Evolutionary conservation across 2,888 invertebrate genomes (phyloP).

Genomic region (Tigriopus californicus): DNA sequence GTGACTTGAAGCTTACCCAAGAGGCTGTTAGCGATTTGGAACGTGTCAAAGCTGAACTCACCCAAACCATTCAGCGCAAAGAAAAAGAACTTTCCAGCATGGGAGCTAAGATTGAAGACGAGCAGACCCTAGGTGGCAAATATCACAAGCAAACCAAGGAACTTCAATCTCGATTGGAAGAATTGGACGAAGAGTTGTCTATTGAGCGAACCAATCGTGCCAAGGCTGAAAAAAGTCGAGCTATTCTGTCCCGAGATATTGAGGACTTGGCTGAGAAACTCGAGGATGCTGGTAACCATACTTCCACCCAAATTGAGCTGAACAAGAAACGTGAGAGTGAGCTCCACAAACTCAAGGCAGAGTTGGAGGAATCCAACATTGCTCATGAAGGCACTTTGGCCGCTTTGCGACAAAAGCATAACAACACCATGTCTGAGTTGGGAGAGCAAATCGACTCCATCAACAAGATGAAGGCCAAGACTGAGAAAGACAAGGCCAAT

Average conservation of each 20-base stretch:
- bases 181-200: slow-evolving; percentile 97
- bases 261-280: slow-evolving; percentile 91
- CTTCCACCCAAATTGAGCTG: slow-evolving; percentile 94
- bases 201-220: slow-evolving; percentile 93
- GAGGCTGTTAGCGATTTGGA: slow-evolving; percentile 92
- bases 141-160: slow-evolving; percentile 99
- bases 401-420: slow-evolving; percentile 98
- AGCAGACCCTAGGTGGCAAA: slow-evolving; percentile 90
- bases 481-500: slow-evolving; percentile 21
- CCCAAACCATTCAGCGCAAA: slow-evolving; percentile 94
- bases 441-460: slow-evolving; percentile 99
- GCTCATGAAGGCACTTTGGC: slow-evolving; percentile 94
- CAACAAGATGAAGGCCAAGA: slow-evolving; percentile 68
- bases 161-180: slow-evolving; percentile 92
- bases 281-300: slow-evolving; percentile 98
- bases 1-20: slow-evolving; percentile 94
- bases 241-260: slow-evolving; percentile 76
- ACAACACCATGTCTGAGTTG: slow-evolving; percentile 97
- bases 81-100: slow-evolving; percentile 92
- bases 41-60: slow-evolving; percentile 93
- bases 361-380: slow-evolving; percentile 95
- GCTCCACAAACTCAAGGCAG: slow-evolving; percentile 90
- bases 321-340: slow-evolving; percentile 99
- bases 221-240: slow-evolving; percentile 61
- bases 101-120: slow-evolving; percentile 88